phyloP scores from a whole-genome alignment of 1,140 invertebrate species.

The Conus ventricosus region DNA sequence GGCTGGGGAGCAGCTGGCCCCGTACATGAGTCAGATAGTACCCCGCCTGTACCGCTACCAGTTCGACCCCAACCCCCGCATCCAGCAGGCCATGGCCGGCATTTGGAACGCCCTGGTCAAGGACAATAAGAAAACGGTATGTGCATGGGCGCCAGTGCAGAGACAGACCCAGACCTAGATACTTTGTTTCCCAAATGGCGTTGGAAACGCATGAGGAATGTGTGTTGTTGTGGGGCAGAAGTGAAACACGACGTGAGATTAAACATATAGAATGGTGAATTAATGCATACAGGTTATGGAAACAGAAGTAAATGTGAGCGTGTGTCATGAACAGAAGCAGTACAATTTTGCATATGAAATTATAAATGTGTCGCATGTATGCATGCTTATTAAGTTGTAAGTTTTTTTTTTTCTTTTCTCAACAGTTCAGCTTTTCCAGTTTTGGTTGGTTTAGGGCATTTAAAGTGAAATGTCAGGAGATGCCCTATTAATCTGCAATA shows the following conservation, averaged over 20 bases:
- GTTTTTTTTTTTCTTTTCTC: too few relatives aligned
- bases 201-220: not conserved
- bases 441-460: too few relatives aligned
- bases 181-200: not conserved
- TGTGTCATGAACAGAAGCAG: too few relatives aligned
- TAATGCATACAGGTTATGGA: too few relatives aligned
- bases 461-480: too few relatives aligned
- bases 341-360: too few relatives aligned
- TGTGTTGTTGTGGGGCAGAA: not conserved
- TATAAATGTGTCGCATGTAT: too few relatives aligned
- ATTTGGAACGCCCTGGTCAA: slow-evolving; percentile 93
- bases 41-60: slow-evolving; percentile 89
- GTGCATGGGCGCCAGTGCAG: slow-evolving; percentile 49
- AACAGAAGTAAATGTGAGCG: too few relatives aligned
- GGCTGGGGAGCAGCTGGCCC: slow-evolving; percentile 87
- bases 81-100: slow-evolving; percentile 91
- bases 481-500: too few relatives aligned
- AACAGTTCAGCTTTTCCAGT: too few relatives aligned
- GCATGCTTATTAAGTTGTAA: too few relatives aligned
- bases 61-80: slow-evolving; percentile 93
- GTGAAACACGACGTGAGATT: not conserved
- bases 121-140: slow-evolving; percentile 88
- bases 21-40: slow-evolving; percentile 88
- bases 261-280: too few relatives aligned
- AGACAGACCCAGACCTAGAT: not conserved